Evolutionary conservation across 2,888 invertebrate species (phyloP), one percentile per base, ranked within the genome.

Genomic region (Apantesis nais): DNA sequence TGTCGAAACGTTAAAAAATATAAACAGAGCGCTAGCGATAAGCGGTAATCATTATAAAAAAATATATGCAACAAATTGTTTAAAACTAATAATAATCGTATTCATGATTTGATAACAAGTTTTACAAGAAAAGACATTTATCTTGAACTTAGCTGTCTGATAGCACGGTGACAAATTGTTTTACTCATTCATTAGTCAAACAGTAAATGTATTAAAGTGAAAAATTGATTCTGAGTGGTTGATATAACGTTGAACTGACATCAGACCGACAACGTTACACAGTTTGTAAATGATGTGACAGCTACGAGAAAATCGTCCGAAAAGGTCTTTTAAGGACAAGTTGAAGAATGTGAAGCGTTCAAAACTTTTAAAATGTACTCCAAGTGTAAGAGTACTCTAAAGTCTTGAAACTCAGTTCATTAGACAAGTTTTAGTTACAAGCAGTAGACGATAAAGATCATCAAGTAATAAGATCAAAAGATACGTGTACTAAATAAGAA

Each of bases 391-490:
- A 55, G 12, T 37, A 39, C 39, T 58, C 60, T n/a, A 3, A 60
- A 64, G 44, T 64, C 75, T 82, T 83, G 78, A 83, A 81, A 82
- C 71, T 73, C 76, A 79, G 81, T 80, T 86, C 82, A 83, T 87
- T 85, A 84, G 73, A 75, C 76, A 80, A 78, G 80, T 81, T 77
- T 72, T 75, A 81, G 77, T 76, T 73, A 74, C 81, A 82, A 87
- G n/a, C n/a, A n/a, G 85, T 84, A 79, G 78, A 76, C 74, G 72
- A 75, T 87, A 86, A 87, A 80, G 81, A 74, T 67, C 68, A 67
- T 71, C 61, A 62, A 71, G 76, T 78, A 78, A 76, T 77, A 73
- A 76, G 62, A 77, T 72, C 73, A 66, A 73, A 68, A 70, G 70
- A 69, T 73, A 76, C 65, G 73, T 75, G 75, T 69, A 58, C 55